Percentiles rank a stretch among this genome's conserved stretches.
These are phyloP conservation scores for Danio jaintianensis DNA, from an alignment of 2,797 vertebrate genomes.

Conservation along the genomic window DNA sequence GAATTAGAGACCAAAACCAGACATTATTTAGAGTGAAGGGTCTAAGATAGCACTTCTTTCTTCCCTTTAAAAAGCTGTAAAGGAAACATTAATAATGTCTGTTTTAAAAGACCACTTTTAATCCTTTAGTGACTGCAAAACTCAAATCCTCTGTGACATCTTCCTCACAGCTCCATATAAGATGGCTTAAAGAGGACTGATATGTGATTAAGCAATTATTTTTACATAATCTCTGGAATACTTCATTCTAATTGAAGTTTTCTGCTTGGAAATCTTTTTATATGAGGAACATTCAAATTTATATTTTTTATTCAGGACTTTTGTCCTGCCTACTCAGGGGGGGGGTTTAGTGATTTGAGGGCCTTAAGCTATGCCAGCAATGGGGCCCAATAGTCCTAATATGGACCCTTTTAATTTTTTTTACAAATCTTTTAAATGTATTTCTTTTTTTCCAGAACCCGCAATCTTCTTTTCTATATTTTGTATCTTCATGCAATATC, in stretches of 20 bases:
- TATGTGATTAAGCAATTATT: not conserved
- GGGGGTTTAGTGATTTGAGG: too few species aligned
- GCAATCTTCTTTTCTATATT: too few species aligned
- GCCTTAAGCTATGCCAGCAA: too few species aligned
- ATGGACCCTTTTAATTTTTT: too few species aligned
- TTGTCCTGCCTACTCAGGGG: not conserved
- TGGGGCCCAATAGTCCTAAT: too few species aligned
- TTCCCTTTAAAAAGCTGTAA: constrained; percentile 17
- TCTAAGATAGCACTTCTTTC: not conserved
- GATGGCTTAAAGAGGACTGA: constrained; percentile 12
- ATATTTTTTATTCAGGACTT: not conserved
- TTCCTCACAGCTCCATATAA: not conserved
- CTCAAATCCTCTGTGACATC: not conserved
- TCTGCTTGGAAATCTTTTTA: not conserved
- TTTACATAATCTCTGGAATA: constrained; percentile 5
- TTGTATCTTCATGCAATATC: too few species aligned
- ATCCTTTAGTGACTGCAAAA: constrained; percentile 19
- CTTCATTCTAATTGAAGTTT: not conserved
- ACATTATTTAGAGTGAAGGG: not conserved
- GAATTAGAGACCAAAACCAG: constrained; percentile 7
- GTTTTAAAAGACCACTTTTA: constrained; percentile 21
- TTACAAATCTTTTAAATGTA: too few species aligned
- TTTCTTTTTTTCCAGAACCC: too few species aligned
- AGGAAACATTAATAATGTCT: constrained; percentile 21
- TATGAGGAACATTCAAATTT: not conserved